phyloP scores from a whole-genome alignment of 92 coral and sea anemone genomes.

The Chrysogorgia sp. region DNA sequence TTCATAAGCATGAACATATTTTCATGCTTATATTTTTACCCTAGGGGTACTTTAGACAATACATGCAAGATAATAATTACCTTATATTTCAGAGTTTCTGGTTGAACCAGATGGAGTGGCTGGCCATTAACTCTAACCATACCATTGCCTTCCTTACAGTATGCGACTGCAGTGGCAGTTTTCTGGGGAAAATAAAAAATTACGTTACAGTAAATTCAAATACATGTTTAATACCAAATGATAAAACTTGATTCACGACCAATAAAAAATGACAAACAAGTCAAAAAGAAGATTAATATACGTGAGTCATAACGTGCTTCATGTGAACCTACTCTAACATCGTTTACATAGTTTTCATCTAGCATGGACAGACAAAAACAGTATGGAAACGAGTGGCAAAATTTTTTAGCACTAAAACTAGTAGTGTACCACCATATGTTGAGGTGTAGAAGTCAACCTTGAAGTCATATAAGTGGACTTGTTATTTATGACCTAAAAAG shows the following conservation, averaged over 20 bases:
- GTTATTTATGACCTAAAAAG: too few relatives aligned
- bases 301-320: background rate
- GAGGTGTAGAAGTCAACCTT: too few relatives aligned
- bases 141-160: slow-evolving; percentile 98
- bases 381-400: too few relatives aligned
- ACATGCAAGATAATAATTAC: too few relatives aligned
- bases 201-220: background rate
- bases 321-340: background rate
- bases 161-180: slow-evolving; percentile 99
- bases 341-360: background rate
- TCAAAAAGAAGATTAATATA: background rate
- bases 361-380: too few relatives aligned
- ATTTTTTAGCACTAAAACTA: too few relatives aligned
- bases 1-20: background rate
- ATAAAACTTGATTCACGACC: background rate
- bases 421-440: too few relatives aligned
- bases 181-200: slow-evolving; percentile 59
- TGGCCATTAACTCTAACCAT: slow-evolving; percentile 90
- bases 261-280: too few relatives aligned
- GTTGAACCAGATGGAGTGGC: slow-evolving; percentile 87
- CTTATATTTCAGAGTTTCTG: slow-evolving; percentile 89
- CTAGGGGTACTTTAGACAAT: too few relatives aligned
- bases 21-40: too few relatives aligned
- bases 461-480: too few relatives aligned
- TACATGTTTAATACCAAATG: background rate